Conservation (phyloP, 2,888 invertebrate species). For the Amiota mariae region DNA sequence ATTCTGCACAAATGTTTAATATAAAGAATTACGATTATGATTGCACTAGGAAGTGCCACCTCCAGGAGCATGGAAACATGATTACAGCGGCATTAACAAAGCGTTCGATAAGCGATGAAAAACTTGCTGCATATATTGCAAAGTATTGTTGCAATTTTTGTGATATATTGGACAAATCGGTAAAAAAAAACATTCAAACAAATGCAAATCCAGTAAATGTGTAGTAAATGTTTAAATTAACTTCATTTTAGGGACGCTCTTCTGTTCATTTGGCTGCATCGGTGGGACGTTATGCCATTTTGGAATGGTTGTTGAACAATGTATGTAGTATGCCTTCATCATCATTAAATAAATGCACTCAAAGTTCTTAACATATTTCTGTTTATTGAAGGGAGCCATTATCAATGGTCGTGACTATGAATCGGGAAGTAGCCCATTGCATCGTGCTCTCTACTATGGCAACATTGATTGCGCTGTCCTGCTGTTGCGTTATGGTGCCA, state of each 20-base stretch:
- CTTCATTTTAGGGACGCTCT: conserved; percentile 78
- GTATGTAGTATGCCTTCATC: conserved; percentile 50
- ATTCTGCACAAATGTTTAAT: conserved; percentile 11
- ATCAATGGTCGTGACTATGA: conserved; percentile 69
- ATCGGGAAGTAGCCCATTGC: conserved; percentile 84
- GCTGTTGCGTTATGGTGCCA: conserved; percentile 79
- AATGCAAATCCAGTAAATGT: background rate
- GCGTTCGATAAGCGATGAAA: conserved; percentile 77
- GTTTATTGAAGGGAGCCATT: conserved; percentile 60
- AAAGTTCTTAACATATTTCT: background rate
- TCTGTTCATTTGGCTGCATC: conserved; percentile 86
- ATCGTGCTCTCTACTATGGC: conserved; percentile 87
- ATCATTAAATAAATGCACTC: background rate
- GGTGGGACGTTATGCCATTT: conserved; percentile 80
- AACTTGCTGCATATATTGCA: conserved; percentile 77
- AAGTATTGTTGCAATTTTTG: conserved; percentile 78
- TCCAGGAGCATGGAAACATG: conserved; percentile 73
- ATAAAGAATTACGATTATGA: conserved; percentile 69
- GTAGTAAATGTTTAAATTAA: conserved; percentile 1
- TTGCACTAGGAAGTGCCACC: conserved; percentile 77
- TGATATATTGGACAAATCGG: conserved; percentile 77
- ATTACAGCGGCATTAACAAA: conserved; percentile 81
- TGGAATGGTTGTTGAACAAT: conserved; percentile 83
- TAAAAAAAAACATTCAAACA: conserved; percentile 64
- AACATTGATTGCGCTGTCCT: conserved; percentile 83